These are phyloP conservation scores for Porites divaricata DNA, from an alignment of 92 coral and sea anemone genomes.

Conservation along the genomic window DNA sequence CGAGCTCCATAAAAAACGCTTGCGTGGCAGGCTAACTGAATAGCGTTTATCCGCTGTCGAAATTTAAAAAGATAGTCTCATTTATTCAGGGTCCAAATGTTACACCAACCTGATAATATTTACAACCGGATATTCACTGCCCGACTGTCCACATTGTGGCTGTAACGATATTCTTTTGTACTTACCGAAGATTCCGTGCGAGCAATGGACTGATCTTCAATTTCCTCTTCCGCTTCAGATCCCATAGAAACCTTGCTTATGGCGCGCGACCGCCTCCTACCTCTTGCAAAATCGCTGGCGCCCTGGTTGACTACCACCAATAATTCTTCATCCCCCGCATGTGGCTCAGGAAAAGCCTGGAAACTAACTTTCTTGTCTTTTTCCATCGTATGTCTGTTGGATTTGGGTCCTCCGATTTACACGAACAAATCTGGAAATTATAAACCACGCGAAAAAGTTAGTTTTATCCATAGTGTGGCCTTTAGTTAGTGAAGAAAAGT, in stretches of 20 bases:
- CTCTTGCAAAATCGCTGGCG: not conserved
- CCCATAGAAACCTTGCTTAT: conserved; percentile 31
- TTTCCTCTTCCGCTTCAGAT: conserved; percentile 1
- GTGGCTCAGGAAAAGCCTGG: not conserved
- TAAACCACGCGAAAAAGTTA: not conserved
- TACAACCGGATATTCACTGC: too few relatives aligned
- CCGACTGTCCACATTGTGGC: not conserved
- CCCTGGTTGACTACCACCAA: not conserved
- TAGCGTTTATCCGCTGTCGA: too few relatives aligned
- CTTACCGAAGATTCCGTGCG: conserved; percentile 23
- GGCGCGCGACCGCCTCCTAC: conserved; percentile 19
- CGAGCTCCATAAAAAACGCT: too few relatives aligned
- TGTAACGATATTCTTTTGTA: not conserved
- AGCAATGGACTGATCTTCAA: not conserved
- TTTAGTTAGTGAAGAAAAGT: too few relatives aligned
- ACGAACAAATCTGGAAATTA: not conserved
- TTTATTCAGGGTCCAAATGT: too few relatives aligned
- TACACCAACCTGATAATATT: too few relatives aligned
- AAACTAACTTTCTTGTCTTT: conserved; percentile 11
- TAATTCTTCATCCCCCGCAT: not conserved
- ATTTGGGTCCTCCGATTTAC: not conserved
- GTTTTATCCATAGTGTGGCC: too few relatives aligned
- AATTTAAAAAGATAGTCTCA: too few relatives aligned
- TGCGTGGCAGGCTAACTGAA: too few relatives aligned
- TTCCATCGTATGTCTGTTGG: not conserved